A percentile compares a stretch with the other conserved stretches of the same genome.
Conservation (phyloP, 2,888 invertebrate genomes). For the Shargacucullia verbasci region DNA sequence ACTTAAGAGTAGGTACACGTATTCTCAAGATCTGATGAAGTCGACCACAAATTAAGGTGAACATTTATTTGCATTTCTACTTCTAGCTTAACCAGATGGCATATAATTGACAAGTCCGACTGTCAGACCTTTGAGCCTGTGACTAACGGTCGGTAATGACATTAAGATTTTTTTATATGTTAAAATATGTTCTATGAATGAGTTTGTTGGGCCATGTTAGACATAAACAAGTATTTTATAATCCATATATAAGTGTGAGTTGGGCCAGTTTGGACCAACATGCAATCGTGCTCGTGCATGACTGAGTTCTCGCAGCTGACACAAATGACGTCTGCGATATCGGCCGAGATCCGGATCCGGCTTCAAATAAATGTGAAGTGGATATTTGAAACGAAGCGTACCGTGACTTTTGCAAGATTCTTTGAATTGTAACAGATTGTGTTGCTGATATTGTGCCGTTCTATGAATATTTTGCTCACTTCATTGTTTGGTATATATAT, state of each 20-base stretch:
- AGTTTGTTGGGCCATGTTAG: too few species aligned
- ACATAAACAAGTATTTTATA: neutral
- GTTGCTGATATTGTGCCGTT: neutral
- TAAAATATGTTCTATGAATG: too few species aligned
- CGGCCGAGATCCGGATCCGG: neutral
- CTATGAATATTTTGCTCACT: neutral
- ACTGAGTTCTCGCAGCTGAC: constrained; percentile 13
- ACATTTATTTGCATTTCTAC: too few species aligned
- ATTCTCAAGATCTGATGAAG: too few species aligned
- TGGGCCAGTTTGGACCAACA: neutral
- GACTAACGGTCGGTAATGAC: too few species aligned
- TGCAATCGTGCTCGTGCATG: constrained; percentile 9
- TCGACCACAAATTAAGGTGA: too few species aligned
- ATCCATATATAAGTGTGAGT: constrained; percentile 1
- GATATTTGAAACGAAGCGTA: neutral
- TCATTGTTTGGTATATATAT: too few species aligned
- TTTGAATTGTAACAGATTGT: constrained; percentile 3
- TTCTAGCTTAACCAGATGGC: too few species aligned
- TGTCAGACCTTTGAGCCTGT: too few species aligned
- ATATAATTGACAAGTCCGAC: too few species aligned
- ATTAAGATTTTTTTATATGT: too few species aligned
- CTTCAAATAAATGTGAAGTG: constrained; percentile 11
- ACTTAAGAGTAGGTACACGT: too few species aligned
- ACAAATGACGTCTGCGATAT: constrained; percentile 9
- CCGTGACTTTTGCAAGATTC: constrained; percentile 5